Evolutionary conservation across 1,140 invertebrate genomes (phyloP), one percentile per base, ranked within the genome.

Genomic region (Trinorchestia longiramus): DNA sequence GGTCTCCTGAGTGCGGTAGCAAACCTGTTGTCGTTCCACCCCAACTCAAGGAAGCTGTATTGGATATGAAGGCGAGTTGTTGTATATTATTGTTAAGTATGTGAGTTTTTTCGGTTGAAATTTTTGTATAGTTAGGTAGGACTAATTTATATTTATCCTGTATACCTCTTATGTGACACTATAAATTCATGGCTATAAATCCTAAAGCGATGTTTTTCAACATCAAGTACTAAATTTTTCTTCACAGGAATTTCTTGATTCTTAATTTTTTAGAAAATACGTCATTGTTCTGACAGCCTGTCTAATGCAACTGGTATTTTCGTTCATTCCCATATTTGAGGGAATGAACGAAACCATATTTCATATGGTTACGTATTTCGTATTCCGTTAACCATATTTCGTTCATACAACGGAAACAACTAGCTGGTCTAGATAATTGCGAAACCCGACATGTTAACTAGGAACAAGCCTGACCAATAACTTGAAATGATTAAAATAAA

Each of bases 1-100:
- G 94, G 47, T 94, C 95, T 0, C 95, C 95, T 45, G 95, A 96
- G 87, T 92, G 96, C 45, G 44, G 77, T 36, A 95, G 41, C 11
- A 57, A 43, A 43, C 42, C 43, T n/a, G 96, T 96, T 53, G 87
- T 96, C 23, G 88, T 90, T 44, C 96, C 96, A 40, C 96, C 96
- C 0, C 77, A 95, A 47, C 96, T 96, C 88, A 95, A 95, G 45
- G 95, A 95, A 87, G 95, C 96, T 42, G 96, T 97, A 40, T 45
- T 97, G 44, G 96, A 97, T 88, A 95, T 97, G 47, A 97, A 97
- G 96, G 96, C 96, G 42, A 96, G 95, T 40, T 77, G n/a, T 87
- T 42, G 40, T 95, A 43, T 8, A 87, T 8, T 19, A 8, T 96
- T 95, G 42, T 95, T 95, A 42, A 3, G 88, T 41, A 87, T 77